Evolutionary conservation across 2,113 vertebrate species (phyloP).

Genomic region (Eira barbara): DNA sequence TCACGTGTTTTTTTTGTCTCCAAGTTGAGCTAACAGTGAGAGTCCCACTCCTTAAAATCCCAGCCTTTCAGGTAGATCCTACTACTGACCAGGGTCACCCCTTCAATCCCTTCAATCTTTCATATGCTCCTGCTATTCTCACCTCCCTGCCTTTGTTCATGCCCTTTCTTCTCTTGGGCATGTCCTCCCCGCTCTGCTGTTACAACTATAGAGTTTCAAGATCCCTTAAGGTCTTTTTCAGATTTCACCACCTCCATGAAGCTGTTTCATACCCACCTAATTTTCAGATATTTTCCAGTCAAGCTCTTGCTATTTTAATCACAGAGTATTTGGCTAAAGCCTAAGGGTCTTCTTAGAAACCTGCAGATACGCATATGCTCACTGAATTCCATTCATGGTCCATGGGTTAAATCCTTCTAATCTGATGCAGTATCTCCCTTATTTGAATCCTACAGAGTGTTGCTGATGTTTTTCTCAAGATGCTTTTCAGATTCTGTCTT

Average conservation of each 20-base stretch:
- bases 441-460: neutral
- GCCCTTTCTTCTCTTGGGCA: neutral
- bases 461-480: neutral
- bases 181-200: neutral
- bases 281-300: neutral
- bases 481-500: neutral
- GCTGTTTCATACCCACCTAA: neutral
- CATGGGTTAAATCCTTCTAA: neutral
- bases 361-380: too few species aligned
- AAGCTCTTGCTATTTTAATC: neutral
- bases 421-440: neutral
- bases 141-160: neutral
- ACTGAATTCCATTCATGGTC: neutral
- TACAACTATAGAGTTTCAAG: neutral
- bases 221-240: neutral
- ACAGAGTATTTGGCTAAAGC: neutral
- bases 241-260: neutral
- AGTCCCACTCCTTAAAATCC: neutral
- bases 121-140: neutral
- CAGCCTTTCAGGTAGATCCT: neutral
- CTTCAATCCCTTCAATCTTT: neutral
- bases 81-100: neutral
- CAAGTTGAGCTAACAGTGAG: neutral
- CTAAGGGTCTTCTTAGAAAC: neutral
- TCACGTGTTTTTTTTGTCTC: neutral